A percentile compares a stretch with the other conserved stretches of the same genome.
These are phyloP conservation scores for Trachelus iudaicus DNA, from an alignment of 2,888 invertebrate genomes.

Conservation along the genomic window DNA sequence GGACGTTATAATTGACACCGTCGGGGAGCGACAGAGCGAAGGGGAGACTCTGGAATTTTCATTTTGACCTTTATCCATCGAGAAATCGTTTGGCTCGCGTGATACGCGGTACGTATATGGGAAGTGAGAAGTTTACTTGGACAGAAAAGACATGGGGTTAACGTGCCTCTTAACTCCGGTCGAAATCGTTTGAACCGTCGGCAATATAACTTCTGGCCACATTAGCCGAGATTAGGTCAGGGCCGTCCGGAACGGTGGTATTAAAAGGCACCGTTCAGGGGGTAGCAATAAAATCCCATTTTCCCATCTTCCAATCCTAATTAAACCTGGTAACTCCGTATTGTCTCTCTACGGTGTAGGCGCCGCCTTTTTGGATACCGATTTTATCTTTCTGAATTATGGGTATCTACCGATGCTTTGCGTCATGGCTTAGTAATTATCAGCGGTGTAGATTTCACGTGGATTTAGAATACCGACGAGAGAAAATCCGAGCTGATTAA, in stretches of 20 bases:
- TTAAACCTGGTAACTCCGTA: conserved; percentile 20
- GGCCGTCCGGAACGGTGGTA: neutral
- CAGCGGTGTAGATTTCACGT: conserved; percentile 32
- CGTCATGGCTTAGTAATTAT: conserved; percentile 29
- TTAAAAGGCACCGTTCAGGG: neutral
- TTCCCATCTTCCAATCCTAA: conserved; percentile 16
- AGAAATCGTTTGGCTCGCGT: neutral
- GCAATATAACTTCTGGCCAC: neutral
- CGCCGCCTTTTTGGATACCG: conserved; percentile 22
- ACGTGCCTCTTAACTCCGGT: neutral
- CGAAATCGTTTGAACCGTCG: neutral
- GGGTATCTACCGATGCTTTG: conserved; percentile 24
- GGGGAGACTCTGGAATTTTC: neutral
- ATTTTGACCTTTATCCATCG: neutral
- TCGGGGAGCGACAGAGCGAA: neutral
- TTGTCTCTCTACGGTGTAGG: conserved; percentile 18
- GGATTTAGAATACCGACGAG: conserved; percentile 13
- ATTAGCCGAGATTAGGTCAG: conserved; percentile 2
- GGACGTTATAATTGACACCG: neutral
- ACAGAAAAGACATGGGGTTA: neutral
- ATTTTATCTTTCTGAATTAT: conserved; percentile 36
- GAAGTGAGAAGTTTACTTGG: neutral
- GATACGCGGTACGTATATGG: neutral
- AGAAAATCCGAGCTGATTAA: conserved; percentile 9
- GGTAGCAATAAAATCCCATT: neutral